Evolutionary conservation across 2,888 invertebrate species (phyloP).

Genomic region (Thera obeliscata): DNA sequence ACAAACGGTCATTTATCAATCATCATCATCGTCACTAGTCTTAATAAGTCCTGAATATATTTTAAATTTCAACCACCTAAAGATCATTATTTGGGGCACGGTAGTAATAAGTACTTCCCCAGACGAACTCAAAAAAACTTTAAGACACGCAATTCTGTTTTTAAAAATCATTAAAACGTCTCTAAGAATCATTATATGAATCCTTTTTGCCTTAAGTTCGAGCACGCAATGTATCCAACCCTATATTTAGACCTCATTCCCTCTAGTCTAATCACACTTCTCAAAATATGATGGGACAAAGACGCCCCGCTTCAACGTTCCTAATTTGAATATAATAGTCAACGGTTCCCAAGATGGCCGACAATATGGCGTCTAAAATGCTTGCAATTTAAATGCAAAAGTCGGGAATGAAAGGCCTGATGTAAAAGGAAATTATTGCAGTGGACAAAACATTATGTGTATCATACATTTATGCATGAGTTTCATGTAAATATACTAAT

Average conservation of each 20-base stretch:
- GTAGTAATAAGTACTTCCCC: background rate
- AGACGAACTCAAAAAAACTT: background rate
- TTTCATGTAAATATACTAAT: conserved; percentile 29
- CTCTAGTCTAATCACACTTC: conserved; percentile 34
- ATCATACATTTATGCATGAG: conserved; percentile 45
- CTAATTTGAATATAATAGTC: conserved; percentile 77
- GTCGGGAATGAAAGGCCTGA: conserved; percentile 45
- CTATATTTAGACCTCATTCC: conserved; percentile 36
- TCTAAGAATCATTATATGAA: conserved; percentile 3
- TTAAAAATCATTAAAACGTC: background rate
- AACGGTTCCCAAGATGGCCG: conserved; percentile 59
- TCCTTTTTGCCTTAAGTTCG: background rate
- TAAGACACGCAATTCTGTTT: background rate
- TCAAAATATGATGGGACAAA: conserved; percentile 41
- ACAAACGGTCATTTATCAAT: too few species aligned
- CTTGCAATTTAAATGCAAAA: conserved; percentile 69
- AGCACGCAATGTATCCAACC: conserved; percentile 17
- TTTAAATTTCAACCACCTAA: too few species aligned
- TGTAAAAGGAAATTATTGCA: conserved; percentile 41
- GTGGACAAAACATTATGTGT: conserved; percentile 40
- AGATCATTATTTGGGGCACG: too few species aligned
- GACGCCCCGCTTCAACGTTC: conserved; percentile 42
- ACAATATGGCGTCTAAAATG: conserved; percentile 47
- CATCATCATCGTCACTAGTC: too few species aligned
- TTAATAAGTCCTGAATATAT: too few species aligned